Conservation (phyloP, 2,888 invertebrate species). For the Patella depressa region DNA sequence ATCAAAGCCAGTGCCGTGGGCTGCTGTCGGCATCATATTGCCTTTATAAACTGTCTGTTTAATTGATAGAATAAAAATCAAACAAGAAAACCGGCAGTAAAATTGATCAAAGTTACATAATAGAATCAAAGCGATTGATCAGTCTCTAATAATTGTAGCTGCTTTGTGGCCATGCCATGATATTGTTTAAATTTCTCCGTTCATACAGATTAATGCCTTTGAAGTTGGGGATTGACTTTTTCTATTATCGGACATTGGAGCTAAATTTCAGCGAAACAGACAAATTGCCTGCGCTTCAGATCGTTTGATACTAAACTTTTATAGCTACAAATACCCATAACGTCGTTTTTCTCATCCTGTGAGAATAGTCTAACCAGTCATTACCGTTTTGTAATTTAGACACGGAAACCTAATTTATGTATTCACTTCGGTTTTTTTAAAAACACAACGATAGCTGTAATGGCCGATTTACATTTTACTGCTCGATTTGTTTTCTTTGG, state of each 20-base stretch:
- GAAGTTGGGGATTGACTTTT: constrained; percentile 6
- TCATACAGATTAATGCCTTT: constrained; percentile 12
- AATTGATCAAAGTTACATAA: constrained; percentile 13
- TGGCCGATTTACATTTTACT: constrained; percentile 10
- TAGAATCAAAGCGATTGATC: constrained; percentile 10
- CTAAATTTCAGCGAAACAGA: constrained; percentile 6
- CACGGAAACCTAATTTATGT: constrained; percentile 9
- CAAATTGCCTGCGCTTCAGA: constrained; percentile 7
- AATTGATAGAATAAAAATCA: constrained; percentile 7
- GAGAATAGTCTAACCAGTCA: not conserved
- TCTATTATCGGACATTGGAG: constrained; percentile 7
- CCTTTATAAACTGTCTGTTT: constrained; percentile 9
- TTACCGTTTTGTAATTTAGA: constrained; percentile 8
- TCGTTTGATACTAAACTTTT: constrained; percentile 10
- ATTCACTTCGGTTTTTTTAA: not conserved
- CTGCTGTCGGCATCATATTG: constrained; percentile 3
- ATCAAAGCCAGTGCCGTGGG: constrained; percentile 2
- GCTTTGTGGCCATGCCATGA: not conserved
- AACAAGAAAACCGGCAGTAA: constrained; percentile 1
- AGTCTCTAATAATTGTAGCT: constrained; percentile 5
- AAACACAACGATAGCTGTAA: not conserved
- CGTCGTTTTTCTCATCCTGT: constrained; percentile 2
- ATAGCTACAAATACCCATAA: constrained; percentile 13
- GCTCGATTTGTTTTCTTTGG: not conserved
- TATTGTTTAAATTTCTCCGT: constrained; percentile 10